Percentiles rank a stretch among this genome's conserved stretches.
Conservation (phyloP, 2,888 invertebrate species). For the Limenitis camilla region DNA sequence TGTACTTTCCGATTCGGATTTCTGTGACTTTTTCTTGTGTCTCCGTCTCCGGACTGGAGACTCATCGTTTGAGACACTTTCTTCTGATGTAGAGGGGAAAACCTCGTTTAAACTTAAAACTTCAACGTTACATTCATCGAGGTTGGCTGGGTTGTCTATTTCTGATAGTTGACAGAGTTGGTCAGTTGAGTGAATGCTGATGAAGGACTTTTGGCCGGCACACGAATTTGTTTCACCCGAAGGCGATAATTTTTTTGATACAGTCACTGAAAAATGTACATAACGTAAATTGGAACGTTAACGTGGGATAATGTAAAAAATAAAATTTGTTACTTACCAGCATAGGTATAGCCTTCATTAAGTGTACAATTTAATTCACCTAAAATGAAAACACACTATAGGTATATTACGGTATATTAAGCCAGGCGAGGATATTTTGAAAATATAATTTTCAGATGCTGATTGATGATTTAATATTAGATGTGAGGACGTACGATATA, state of each 20-base stretch:
- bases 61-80: slow-evolving; percentile 61
- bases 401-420: not conserved
- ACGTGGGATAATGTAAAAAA: not conserved
- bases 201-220: slow-evolving; percentile 60
- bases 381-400: slow-evolving; percentile 37
- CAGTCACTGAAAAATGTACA: slow-evolving; percentile 46
- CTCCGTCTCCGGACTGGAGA: slow-evolving; percentile 42
- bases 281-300: not conserved
- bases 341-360: slow-evolving; percentile 52
- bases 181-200: slow-evolving; percentile 68
- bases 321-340: slow-evolving; percentile 47
- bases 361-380: slow-evolving; percentile 46
- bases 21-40: slow-evolving; percentile 37
- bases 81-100: slow-evolving; percentile 67
- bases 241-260: slow-evolving; percentile 54
- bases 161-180: slow-evolving; percentile 58
- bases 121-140: slow-evolving; percentile 64
- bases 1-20: slow-evolving; percentile 35
- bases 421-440: no score
- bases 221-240: slow-evolving; percentile 40
- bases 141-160: slow-evolving; percentile 37
- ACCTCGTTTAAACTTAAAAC: slow-evolving; percentile 63
- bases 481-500: no score
- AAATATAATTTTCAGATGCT: no score
- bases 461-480: no score